These are phyloP conservation scores for Drosophila nannoptera DNA, from an alignment of 1,140 invertebrate genomes.

Conservation along the genomic window DNA sequence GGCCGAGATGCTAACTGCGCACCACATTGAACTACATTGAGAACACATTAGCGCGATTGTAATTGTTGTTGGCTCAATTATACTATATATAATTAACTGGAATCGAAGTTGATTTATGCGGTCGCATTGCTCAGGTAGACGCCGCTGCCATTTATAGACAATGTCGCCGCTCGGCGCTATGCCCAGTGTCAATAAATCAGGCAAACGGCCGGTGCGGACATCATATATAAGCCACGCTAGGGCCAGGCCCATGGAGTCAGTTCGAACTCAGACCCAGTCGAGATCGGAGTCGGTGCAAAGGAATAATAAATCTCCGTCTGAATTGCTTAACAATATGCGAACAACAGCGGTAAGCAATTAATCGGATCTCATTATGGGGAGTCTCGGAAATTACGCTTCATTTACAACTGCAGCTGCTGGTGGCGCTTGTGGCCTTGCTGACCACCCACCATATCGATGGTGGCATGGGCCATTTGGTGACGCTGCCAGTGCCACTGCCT, in stretches of 20 bases:
- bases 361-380: not conserved
- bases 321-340: constrained; percentile 41
- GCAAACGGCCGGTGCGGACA: not conserved
- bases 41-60: constrained; percentile 44
- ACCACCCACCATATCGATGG: constrained; percentile 21
- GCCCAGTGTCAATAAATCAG: constrained; percentile 51
- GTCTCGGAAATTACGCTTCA: constrained; percentile 5
- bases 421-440: constrained; percentile 41
- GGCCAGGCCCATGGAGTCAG: constrained; percentile 50
- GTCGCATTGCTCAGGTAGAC: constrained; percentile 45
- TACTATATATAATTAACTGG: constrained; percentile 51
- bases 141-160: constrained; percentile 67
- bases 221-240: constrained; percentile 58
- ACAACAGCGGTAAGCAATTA: constrained; percentile 46
- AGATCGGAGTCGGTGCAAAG: constrained; percentile 36
- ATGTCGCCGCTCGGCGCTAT: constrained; percentile 17
- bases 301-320: constrained; percentile 9
- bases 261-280: constrained; percentile 30
- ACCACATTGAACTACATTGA: not conserved
- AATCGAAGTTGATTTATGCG: constrained; percentile 68
- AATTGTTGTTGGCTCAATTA: constrained; percentile 34
- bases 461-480: constrained; percentile 31
- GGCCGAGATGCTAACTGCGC: constrained; percentile 31
- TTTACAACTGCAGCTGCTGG: constrained; percentile 25
- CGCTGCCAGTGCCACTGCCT: constrained; percentile 22